Evolutionary conservation across 2,888 invertebrate genomes (phyloP).

Genomic region (Aporophyla lueneburgensis): DNA sequence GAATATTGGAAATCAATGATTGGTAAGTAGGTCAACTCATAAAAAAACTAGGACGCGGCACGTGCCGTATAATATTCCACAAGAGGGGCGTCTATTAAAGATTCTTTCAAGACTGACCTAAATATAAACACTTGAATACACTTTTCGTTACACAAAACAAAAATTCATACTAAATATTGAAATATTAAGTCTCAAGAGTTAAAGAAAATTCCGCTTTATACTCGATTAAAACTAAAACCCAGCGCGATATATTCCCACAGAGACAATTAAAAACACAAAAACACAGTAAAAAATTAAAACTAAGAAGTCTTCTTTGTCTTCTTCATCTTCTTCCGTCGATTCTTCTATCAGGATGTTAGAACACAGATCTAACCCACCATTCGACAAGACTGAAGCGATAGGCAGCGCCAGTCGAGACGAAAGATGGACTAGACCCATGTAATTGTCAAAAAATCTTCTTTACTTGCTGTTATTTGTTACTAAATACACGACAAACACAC

Average conservation of each 20-base stretch:
- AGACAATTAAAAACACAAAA: background rate
- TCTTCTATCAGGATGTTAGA: conserved; percentile 58
- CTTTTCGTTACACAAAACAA: conserved; percentile 13
- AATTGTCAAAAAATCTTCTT: conserved; percentile 46
- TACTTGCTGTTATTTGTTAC: conserved; percentile 38
- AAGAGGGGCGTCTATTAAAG: conserved; percentile 10
- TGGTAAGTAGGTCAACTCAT: conserved; percentile 46
- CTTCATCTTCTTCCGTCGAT: conserved; percentile 50
- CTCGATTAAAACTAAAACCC: background rate
- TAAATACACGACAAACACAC: conserved; percentile 20
- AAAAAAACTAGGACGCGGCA: conserved; percentile 43
- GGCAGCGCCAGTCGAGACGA: conserved; percentile 83
- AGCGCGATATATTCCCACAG: conserved; percentile 2
- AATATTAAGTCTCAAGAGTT: background rate
- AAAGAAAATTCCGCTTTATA: conserved; percentile 1
- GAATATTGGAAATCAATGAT: conserved; percentile 58
- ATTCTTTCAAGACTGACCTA: conserved; percentile 45
- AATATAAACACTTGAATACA: conserved; percentile 37
- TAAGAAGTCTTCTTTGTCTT: conserved; percentile 41
- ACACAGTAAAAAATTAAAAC: conserved; percentile 19
- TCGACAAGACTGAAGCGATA: conserved; percentile 88
- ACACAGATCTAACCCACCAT: conserved; percentile 86
- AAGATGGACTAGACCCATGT: conserved; percentile 76
- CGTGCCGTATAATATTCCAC: conserved; percentile 22
- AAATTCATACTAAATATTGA: background rate